Evolutionary conservation across 2,797 vertebrate genomes (phyloP).

Genomic region (Molothrus ater): DNA sequence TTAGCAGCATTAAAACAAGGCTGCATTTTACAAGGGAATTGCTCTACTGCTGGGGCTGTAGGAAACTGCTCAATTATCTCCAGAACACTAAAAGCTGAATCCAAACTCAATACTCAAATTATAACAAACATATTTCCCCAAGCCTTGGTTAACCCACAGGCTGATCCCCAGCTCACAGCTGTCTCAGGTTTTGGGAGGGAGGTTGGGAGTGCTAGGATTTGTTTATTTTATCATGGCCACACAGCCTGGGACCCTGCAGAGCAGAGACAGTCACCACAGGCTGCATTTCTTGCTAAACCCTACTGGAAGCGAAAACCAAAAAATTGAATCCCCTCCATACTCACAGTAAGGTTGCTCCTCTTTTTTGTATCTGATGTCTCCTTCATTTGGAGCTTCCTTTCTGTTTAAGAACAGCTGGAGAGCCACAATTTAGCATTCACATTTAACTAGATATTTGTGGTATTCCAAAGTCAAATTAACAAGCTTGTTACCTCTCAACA

Average conservation of each 20-base stretch:
- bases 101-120: background rate
- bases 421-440: background rate
- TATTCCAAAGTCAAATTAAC: background rate
- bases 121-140: background rate
- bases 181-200: background rate
- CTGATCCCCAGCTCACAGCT: background rate
- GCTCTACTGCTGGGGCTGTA: background rate
- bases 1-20: conserved; percentile 48
- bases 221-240: background rate
- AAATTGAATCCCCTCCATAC: background rate
- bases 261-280: background rate
- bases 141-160: background rate
- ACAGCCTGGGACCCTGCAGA: background rate
- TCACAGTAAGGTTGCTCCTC: background rate
- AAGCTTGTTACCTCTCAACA: background rate
- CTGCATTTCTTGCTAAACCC: background rate
- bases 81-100: background rate
- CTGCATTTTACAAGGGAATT: conserved; percentile 32
- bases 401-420: background rate
- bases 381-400: background rate
- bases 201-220: background rate
- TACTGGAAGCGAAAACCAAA: background rate
- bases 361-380: background rate
- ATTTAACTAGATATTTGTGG: background rate
- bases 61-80: conserved; percentile 32